phyloP scores from a whole-genome alignment of 2,888 invertebrate genomes.

The Hypsopygia costalis region DNA sequence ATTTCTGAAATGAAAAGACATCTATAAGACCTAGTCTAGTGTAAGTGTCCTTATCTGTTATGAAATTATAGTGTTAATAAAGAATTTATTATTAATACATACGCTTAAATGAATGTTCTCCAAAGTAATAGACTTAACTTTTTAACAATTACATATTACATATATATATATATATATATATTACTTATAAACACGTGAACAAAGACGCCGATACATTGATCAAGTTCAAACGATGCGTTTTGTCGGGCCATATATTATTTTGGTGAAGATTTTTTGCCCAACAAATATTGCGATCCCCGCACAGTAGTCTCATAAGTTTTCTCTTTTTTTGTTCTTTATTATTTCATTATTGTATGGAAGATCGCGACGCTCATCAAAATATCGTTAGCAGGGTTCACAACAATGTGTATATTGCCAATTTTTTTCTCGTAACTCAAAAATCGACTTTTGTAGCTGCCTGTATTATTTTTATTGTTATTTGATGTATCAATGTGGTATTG shows the following conservation, averaged over 20 bases:
- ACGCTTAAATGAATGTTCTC: too few species aligned
- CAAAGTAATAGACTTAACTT: too few species aligned
- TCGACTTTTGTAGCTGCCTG: constrained; percentile 29
- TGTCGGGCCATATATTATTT: constrained; percentile 21
- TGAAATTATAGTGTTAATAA: too few species aligned
- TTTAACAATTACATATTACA: too few species aligned
- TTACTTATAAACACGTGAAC: constrained; percentile 3
- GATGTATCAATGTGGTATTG: constrained; percentile 40
- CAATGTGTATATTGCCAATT: constrained; percentile 64
- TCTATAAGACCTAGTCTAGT: too few species aligned
- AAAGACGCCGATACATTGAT: constrained; percentile 9
- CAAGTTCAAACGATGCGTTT: constrained; percentile 17
- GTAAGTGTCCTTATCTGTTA: too few species aligned
- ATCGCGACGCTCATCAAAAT: constrained; percentile 62
- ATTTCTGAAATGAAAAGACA: too few species aligned
- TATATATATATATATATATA: too few species aligned
- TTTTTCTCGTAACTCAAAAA: constrained; percentile 71
- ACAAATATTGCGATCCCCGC: constrained; percentile 25
- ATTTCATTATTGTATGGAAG: constrained; percentile 60
- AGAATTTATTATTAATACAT: too few species aligned
- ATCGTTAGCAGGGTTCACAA: constrained; percentile 59
- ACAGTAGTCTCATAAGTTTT: constrained; percentile 44
- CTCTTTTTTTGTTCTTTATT: constrained; percentile 41
- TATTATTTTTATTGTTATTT: constrained; percentile 47
- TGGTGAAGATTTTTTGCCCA: constrained; percentile 23